Percentiles rank a stretch among this genome's conserved stretches.
These are phyloP conservation scores for Coregonus ussuriensis DNA, from an alignment of 2,797 vertebrate genomes.

Conservation along the genomic window DNA sequence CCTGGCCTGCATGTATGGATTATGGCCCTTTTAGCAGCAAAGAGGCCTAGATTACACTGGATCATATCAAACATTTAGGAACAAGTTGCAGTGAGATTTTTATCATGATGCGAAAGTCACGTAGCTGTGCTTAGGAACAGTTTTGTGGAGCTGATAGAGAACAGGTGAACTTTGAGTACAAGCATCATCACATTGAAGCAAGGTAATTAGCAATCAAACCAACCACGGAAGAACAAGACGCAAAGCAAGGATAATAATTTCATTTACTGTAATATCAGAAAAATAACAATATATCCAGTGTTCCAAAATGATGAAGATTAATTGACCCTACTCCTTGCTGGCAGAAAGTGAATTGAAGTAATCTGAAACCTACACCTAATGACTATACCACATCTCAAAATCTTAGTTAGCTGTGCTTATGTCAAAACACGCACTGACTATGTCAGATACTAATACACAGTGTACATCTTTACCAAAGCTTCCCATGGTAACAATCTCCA, in stretches of 20 bases:
- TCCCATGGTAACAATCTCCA: slow-evolving; percentile 12
- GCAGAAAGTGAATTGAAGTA: background rate
- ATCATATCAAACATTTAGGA: slow-evolving; percentile 1
- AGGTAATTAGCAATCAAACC: slow-evolving; percentile 18
- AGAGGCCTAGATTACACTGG: slow-evolving; percentile 8
- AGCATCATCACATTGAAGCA: slow-evolving; percentile 14
- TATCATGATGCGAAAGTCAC: background rate
- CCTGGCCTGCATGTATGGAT: slow-evolving; percentile 11
- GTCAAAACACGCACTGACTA: background rate
- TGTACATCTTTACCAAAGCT: background rate
- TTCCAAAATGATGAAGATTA: background rate
- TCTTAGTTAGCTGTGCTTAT: slow-evolving; percentile 10
- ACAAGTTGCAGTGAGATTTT: background rate
- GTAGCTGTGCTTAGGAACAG: background rate
- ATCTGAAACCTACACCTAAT: background rate
- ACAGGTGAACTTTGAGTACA: slow-evolving; percentile 20
- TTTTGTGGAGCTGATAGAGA: background rate
- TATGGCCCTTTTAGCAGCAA: slow-evolving; percentile 6
- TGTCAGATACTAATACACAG: background rate
- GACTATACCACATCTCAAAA: slow-evolving; percentile 3
- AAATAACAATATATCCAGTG: background rate
- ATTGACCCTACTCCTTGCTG: background rate
- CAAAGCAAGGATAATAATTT: slow-evolving; percentile 25
- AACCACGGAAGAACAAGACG: slow-evolving; percentile 10
- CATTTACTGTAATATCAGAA: slow-evolving; percentile 21